These are phyloP conservation scores for Desoria tigrina DNA, from an alignment of 2,888 invertebrate species.

Conservation along the genomic window DNA sequence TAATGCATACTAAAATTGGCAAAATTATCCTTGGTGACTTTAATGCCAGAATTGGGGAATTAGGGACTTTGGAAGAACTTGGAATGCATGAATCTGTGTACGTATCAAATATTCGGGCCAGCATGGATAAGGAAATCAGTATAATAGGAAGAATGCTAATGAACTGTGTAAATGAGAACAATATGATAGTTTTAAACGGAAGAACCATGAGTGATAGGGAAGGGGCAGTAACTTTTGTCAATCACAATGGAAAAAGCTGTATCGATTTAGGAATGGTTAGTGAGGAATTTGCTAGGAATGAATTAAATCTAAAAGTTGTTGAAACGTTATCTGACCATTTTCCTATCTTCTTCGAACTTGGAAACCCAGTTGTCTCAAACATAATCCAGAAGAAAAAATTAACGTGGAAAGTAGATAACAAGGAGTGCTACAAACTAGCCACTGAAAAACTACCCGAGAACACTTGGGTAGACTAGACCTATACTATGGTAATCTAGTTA, in stretches of 20 bases:
- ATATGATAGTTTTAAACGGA: slow-evolving; percentile 23
- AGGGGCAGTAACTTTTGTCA: slow-evolving; percentile 17
- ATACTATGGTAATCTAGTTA: not conserved
- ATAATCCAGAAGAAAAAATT: no score
- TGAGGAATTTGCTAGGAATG: not conserved
- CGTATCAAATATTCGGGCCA: no score
- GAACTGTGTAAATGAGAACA: not conserved
- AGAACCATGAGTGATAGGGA: slow-evolving; percentile 16
- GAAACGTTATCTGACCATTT: no score
- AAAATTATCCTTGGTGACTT: slow-evolving; percentile 28
- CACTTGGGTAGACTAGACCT: no score
- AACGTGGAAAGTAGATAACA: no score
- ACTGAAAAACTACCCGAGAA: no score
- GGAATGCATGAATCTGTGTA: no score
- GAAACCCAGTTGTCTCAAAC: no score
- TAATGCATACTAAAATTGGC: not conserved
- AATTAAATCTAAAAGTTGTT: not conserved
- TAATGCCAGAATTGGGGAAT: slow-evolving; percentile 19
- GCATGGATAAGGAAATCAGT: not conserved
- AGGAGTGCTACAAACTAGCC: no score
- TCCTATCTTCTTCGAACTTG: no score
- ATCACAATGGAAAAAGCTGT: slow-evolving; percentile 11
- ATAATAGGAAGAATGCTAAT: slow-evolving; percentile 10
- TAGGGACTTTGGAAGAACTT: not conserved
- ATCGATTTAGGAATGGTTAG: slow-evolving; percentile 26